Conservation (phyloP, 2,888 invertebrate genomes). For the Lithodes maja region DNA sequence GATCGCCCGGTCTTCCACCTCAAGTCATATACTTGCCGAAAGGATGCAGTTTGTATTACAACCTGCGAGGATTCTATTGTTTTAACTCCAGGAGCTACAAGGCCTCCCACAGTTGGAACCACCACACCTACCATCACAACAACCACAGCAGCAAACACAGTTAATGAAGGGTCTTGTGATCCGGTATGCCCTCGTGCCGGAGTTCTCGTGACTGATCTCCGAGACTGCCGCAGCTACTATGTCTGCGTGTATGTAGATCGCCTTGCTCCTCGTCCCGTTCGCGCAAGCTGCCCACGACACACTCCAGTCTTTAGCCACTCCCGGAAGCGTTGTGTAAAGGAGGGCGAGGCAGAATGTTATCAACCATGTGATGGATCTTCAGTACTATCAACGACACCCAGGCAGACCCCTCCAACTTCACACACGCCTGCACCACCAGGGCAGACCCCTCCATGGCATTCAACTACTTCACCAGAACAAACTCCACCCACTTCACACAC, state of each 20-base stretch:
- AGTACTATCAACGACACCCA: background rate
- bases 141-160: background rate
- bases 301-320: conserved; percentile 35
- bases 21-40: conserved; percentile 39
- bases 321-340: conserved; percentile 31
- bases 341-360: conserved; percentile 35
- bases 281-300: conserved; percentile 31
- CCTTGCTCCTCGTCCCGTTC: conserved; percentile 39
- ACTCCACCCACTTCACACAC: conserved; percentile 8
- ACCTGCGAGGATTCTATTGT: conserved; percentile 33
- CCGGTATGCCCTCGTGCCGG: conserved; percentile 37
- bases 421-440: conserved; percentile 24
- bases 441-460: background rate
- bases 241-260: conserved; percentile 44
- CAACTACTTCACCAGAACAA: background rate
- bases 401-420: background rate
- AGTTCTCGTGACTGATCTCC: conserved; percentile 35
- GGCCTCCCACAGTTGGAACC: background rate
- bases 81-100: background rate
- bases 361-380: conserved; percentile 22
- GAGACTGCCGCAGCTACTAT: conserved; percentile 40
- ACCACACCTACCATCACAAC: background rate
- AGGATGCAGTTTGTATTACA: conserved; percentile 31
- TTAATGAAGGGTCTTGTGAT: conserved; percentile 11
- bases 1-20: conserved; percentile 50